These are phyloP conservation scores for Bufo gargarizans DNA, from an alignment of 2,113 vertebrate genomes.

Conservation along the genomic window DNA sequence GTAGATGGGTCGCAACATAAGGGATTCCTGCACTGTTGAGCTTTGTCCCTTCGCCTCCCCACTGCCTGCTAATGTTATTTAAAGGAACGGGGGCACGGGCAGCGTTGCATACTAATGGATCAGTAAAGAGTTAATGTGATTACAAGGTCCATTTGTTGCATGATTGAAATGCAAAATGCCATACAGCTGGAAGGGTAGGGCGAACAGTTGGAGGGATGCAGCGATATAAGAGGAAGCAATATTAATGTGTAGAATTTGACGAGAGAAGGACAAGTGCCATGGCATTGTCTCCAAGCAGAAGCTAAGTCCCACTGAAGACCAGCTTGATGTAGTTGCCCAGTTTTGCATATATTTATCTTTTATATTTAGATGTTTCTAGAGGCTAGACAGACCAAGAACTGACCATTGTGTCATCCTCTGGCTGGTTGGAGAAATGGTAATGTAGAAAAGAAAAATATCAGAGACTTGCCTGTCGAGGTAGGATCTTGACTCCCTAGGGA, in stretches of 20 bases:
- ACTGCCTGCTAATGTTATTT: constrained; percentile 54
- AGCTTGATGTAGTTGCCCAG: background rate
- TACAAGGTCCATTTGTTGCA: constrained; percentile 59
- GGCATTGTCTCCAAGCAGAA: background rate
- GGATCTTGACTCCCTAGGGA: constrained; percentile 8
- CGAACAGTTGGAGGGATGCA: constrained; percentile 33
- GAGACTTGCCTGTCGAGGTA: background rate
- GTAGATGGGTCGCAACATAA: constrained; percentile 33
- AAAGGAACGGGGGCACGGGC: constrained; percentile 34
- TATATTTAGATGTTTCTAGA: background rate
- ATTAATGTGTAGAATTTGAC: background rate
- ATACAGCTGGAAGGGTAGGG: constrained; percentile 47
- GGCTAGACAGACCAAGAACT: background rate
- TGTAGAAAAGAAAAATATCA: background rate
- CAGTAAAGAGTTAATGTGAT: constrained; percentile 58
- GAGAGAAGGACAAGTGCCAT: background rate
- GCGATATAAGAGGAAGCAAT: constrained; percentile 30
- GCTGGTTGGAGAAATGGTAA: constrained; percentile 5
- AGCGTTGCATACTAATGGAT: constrained; percentile 56
- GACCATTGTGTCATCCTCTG: background rate
- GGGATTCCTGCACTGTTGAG: constrained; percentile 48
- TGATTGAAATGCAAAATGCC: constrained; percentile 59
- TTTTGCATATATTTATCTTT: background rate
- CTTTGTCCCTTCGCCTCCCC: constrained; percentile 51
- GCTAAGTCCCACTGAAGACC: background rate